Evolutionary conservation across 1,140 invertebrate genomes (phyloP), one percentile per base, ranked within the genome.

Genomic region (Vollenhovia emeryi): DNA sequence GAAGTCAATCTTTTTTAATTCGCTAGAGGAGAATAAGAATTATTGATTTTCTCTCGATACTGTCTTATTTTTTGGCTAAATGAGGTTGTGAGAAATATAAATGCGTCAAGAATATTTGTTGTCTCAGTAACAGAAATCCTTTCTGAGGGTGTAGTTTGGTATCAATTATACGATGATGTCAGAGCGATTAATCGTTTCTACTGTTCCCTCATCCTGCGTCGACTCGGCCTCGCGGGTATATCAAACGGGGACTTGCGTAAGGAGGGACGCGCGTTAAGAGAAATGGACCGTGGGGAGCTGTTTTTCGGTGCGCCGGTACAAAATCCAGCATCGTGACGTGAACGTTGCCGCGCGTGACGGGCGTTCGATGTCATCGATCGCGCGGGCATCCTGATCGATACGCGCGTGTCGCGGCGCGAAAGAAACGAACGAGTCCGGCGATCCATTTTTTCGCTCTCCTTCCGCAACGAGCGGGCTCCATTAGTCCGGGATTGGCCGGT

Each of bases 401-500:
- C 55, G 86, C 87, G 87, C 82, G 55, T 88, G 88, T 89, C 88
- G 62, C 84, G 13, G 36, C 3, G 6, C 18, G 24, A 57, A 71
- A 84, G 73, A 83, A 84, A 79, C 71, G 55, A 55, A 21, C 79
- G 64, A 64, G 79, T 85, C 52, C 30, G 50, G 24, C 57, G 48
- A 66, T 74, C 59, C 18, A 75, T 84, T 84, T 87, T 85, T 88
- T 84, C 74, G 27, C 24, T 30, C 43, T 76, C 27, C 64, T 76
- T 82, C 75, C 79, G 24, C 86, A 84, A 84, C 78, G 55, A 62
- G 40, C 66, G 43, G 62, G 68, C 21, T 64, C 87, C 74, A 89
- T 89, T 89, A 89, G 79, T 50, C 73, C 60, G 48, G 69, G 87
- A 89, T 89, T 87, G 88, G 74, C 75, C 74, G 83, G 76, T 76